These are phyloP conservation scores for Aleiodes leptofemur DNA, from an alignment of 2,888 invertebrate species.

Conservation along the genomic window DNA sequence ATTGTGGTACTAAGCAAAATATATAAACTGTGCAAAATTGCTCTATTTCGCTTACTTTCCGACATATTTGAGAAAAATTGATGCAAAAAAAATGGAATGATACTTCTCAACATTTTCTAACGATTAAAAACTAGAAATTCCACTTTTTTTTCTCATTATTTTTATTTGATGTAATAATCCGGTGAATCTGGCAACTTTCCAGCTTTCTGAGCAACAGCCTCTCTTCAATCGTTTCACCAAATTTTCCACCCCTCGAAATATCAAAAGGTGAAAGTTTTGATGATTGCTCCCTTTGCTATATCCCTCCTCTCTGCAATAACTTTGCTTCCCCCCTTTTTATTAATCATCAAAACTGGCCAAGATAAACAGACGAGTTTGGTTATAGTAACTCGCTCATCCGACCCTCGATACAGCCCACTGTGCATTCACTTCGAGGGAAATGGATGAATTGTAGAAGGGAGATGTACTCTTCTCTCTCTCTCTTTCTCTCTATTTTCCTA, in stretches of 20 bases:
- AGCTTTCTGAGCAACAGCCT: not conserved
- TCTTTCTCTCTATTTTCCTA: not conserved
- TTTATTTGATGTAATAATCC: not conserved
- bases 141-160: too few relatives aligned
- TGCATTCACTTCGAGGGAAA: not conserved
- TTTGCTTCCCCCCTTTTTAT: conserved; percentile 8
- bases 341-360: conserved; percentile 45
- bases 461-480: not conserved
- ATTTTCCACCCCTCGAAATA: too few relatives aligned
- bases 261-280: conserved; percentile 9
- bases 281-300: not conserved
- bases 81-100: too few relatives aligned
- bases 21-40: too few relatives aligned
- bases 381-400: not conserved
- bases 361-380: conserved; percentile 39
- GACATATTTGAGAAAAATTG: too few relatives aligned
- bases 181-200: conserved; percentile 2
- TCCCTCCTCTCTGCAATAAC: not conserved
- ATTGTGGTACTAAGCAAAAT: too few relatives aligned
- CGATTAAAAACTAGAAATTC: too few relatives aligned
- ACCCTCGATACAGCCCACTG: conserved; percentile 25
- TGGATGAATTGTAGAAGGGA: not conserved
- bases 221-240: too few relatives aligned
- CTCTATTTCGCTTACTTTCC: too few relatives aligned
- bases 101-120: too few relatives aligned